Base-by-base conservation (phyloP, 2,888 invertebrate genomes). In the Zaprionus bogoriensis region DNA sequence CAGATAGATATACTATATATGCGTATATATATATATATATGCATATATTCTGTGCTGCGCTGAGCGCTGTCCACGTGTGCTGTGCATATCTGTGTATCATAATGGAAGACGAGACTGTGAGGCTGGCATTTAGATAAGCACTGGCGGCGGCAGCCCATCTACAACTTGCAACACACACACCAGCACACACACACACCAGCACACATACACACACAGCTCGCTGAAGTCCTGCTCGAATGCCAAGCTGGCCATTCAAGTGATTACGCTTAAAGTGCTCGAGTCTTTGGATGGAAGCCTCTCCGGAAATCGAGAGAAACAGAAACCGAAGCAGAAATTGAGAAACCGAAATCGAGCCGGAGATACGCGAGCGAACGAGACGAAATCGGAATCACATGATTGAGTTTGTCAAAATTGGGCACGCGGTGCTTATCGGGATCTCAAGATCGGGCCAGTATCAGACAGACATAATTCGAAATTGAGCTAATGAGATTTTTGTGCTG, bases 101-200 rank as follows among this genome's bases (percentile, higher is more conserved):
- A 91, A 91, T 91, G 91, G 91, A 91, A 91, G 90, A 90, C 90
- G 91, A 91, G 91, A 90, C 91, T 89, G 89, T 89, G 89, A 91
- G 91, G 89, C 91, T 91, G 91, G 90, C 89, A 89, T 89, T 89
- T 88, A 90, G 90, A 90, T 90, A 90, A 90, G 86, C 25, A 9
- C 41, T 45, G 76, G 63, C 74, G 87, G 62, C 79, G 71, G 71
- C 76, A 27, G n/a, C 20, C 20, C 9, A 9, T 19, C 36, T 4
- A 23, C 4, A 23, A 6, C 27, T 27, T 27, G 27, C 27, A 6
- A 27, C 9, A 27, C 9, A 27, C 9, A 27, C 14, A 28, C 9
- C 38, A 22, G 27, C n/a, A n/a, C n/a, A n/a, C n/a, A n/a, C n/a
- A n/a, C n/a, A n/a, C n/a, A n/a, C n/a, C n/a, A n/a, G n/a, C n/a